Percentiles rank a stretch among this genome's conserved stretches.
These are phyloP conservation scores for Smutsia temminckii DNA, from an alignment of 2,797 vertebrate species.

Conservation along the genomic window DNA sequence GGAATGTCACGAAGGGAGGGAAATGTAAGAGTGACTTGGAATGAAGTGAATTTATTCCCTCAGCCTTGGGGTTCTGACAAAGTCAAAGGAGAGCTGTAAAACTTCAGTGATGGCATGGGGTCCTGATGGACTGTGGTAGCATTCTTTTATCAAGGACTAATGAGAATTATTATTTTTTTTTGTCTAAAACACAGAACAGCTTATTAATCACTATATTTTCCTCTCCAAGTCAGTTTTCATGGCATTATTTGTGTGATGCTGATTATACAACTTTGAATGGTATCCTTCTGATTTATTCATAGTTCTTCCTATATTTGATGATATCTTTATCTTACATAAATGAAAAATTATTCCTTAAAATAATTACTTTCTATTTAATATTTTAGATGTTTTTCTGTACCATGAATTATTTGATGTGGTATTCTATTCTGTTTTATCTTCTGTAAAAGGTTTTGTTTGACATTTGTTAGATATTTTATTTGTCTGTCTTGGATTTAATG, in stretches of 20 bases:
- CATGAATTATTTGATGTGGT: neutral
- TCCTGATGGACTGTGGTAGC: neutral
- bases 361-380: neutral
- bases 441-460: neutral
- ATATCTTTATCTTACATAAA: neutral
- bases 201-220: neutral
- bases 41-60: neutral
- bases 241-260: neutral
- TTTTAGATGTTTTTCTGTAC: neutral
- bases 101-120: neutral
- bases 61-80: neutral
- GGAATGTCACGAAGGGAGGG: neutral
- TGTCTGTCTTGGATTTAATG: conserved; percentile 36
- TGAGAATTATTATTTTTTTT: neutral
- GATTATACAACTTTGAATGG: neutral
- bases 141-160: neutral
- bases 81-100: neutral
- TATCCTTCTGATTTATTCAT: neutral
- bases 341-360: neutral
- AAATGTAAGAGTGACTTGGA: neutral
- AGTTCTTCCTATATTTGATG: neutral
- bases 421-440: neutral
- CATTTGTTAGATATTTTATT: conserved; percentile 3
- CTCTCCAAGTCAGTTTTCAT: neutral
- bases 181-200: neutral